Conservation (phyloP, 2,888 invertebrate species). For the Plebejus anna region DNA sequence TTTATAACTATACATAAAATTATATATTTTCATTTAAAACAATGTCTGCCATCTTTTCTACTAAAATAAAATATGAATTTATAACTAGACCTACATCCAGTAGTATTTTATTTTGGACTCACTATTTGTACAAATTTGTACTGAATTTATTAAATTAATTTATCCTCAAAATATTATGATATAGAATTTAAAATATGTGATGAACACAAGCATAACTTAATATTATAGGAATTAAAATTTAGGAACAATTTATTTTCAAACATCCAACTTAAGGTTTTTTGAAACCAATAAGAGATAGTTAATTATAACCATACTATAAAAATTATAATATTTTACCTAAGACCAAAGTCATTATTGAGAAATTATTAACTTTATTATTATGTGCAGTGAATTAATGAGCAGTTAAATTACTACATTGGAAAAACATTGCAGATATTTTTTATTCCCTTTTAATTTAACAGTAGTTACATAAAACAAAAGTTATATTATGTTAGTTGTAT, state of each 20-base stretch:
- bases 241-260: not conserved
- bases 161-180: not conserved
- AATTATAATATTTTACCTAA: too few species aligned
- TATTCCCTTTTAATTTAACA: too few species aligned
- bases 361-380: too few species aligned
- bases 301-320: not conserved
- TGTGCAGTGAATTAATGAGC: too few species aligned
- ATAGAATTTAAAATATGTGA: not conserved
- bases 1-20: not conserved
- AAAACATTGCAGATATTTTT: too few species aligned
- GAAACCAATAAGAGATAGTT: not conserved
- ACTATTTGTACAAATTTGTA: constrained; percentile 4
- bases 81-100: not conserved
- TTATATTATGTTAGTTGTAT: too few species aligned
- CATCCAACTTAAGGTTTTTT: not conserved
- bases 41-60: not conserved
- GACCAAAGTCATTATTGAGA: too few species aligned
- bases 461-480: too few species aligned
- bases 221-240: not conserved
- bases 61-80: not conserved
- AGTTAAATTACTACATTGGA: too few species aligned
- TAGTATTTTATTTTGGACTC: constrained; percentile 3
- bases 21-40: not conserved
- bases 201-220: not conserved
- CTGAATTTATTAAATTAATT: not conserved